phyloP scores from a whole-genome alignment of 2,888 invertebrate species.

The Dendrolimus pini region DNA sequence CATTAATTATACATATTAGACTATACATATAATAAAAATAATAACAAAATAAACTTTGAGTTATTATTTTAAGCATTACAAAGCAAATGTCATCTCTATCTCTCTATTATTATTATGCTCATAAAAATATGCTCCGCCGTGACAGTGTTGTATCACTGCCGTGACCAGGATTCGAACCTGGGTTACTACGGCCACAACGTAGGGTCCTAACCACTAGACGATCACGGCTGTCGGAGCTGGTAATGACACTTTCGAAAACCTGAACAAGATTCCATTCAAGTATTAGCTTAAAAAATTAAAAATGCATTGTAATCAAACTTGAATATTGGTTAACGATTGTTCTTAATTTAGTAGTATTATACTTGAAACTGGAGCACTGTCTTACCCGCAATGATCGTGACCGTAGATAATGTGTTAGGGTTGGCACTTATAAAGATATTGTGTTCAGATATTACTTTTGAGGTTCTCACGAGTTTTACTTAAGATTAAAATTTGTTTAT shows the following conservation, averaged over 20 bases:
- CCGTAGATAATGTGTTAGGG: constrained; percentile 12
- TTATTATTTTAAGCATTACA: too few species aligned
- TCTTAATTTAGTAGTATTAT: constrained; percentile 10
- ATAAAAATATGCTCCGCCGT: background rate
- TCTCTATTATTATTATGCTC: background rate
- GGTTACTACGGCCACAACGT: constrained; percentile 78
- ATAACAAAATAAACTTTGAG: too few species aligned
- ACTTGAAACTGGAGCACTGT: constrained; percentile 11
- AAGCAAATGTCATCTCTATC: too few species aligned
- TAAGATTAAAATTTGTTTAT: too few species aligned
- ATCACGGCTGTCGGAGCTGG: constrained; percentile 71
- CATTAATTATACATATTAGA: too few species aligned
- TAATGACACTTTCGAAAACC: background rate
- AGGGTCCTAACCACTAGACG: constrained; percentile 85
- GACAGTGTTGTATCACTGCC: constrained; percentile 20
- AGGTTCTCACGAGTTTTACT: too few species aligned
- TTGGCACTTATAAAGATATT: background rate
- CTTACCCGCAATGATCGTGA: constrained; percentile 6
- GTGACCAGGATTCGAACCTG: constrained; percentile 82
- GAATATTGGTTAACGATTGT: background rate
- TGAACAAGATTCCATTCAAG: background rate
- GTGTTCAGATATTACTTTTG: too few species aligned
- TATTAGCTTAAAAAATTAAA: background rate
- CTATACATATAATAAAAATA: too few species aligned
- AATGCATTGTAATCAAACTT: background rate